phyloP scores from a whole-genome alignment of 2,888 invertebrate genomes.

The Carabus problematicus region DNA sequence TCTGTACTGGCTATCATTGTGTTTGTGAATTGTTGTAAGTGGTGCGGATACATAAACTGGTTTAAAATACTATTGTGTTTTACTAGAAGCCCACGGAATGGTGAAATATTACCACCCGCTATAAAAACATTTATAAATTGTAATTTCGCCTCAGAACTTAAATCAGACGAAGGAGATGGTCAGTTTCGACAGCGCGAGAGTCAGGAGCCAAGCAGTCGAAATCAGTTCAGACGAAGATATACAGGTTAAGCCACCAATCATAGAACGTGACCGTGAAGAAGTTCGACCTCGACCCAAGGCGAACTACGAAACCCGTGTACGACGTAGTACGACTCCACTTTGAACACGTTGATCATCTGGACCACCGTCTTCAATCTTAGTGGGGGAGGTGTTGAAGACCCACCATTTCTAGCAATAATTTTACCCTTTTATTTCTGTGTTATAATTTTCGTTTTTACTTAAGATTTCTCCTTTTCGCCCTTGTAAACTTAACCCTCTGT shows the following conservation, averaged over 20 bases:
- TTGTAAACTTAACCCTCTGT: too few species aligned
- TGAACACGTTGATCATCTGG: constrained; percentile 10
- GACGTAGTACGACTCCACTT: constrained; percentile 7
- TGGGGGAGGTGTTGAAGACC: too few species aligned
- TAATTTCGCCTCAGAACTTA: constrained; percentile 42
- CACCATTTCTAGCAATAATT: too few species aligned
- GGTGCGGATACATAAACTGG: constrained; percentile 12
- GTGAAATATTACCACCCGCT: constrained; percentile 43
- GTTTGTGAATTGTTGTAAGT: too few species aligned
- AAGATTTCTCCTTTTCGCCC: too few species aligned
- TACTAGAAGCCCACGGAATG: constrained; percentile 27
- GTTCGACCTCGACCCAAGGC: not conserved
- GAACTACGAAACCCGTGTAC: not conserved
- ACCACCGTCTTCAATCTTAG: too few species aligned
- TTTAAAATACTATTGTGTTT: constrained; percentile 23
- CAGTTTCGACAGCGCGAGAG: constrained; percentile 1
- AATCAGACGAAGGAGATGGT: constrained; percentile 20
- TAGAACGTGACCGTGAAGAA: not conserved
- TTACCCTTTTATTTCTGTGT: too few species aligned
- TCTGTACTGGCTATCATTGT: constrained; percentile 9
- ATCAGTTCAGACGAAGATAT: not conserved
- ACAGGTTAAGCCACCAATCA: not conserved
- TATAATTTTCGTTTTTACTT: too few species aligned
- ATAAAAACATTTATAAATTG: constrained; percentile 46
- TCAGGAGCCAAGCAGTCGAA: too few species aligned